A percentile compares a stretch with the other conserved stretches of the same genome.
These are phyloP conservation scores for Trogon melanurus DNA, from an alignment of 2,113 vertebrate species.

Conservation along the genomic window DNA sequence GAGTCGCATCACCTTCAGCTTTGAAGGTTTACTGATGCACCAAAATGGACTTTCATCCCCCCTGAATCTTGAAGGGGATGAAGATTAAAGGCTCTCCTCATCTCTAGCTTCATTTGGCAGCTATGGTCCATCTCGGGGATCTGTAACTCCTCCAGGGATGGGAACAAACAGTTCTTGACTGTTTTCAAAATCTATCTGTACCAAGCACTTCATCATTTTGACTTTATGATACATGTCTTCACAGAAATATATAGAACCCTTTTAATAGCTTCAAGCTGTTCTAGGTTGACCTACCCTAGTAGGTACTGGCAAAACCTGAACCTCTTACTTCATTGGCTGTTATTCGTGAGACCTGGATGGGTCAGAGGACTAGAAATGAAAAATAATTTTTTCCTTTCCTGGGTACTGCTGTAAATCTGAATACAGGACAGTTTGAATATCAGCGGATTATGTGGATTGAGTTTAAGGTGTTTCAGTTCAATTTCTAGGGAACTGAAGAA, in stretches of 20 bases:
- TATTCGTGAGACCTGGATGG: not conserved
- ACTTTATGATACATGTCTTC: not conserved
- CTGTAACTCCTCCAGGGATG: not conserved
- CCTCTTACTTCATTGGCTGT: not conserved
- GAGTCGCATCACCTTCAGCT: conserved; percentile 24
- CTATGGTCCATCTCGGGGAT: not conserved
- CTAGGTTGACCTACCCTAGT: not conserved
- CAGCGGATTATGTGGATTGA: not conserved
- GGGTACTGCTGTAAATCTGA: not conserved
- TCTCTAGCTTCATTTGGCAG: conserved; percentile 30
- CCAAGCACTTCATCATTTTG: conserved; percentile 14
- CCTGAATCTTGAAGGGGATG: not conserved
- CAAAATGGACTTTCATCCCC: not conserved
- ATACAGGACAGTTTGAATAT: not conserved
- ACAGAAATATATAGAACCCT: not conserved
- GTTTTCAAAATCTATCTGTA: conserved; percentile 56
- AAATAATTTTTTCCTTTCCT: not conserved
- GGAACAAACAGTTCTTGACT: conserved; percentile 56
- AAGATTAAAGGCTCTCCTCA: conserved; percentile 9
- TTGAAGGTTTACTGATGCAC: conserved; percentile 38
- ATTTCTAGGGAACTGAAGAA: not conserved
- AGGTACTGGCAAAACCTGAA: conserved; percentile 40
- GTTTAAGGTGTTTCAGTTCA: not conserved
- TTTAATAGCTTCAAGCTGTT: conserved; percentile 60
- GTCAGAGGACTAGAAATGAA: not conserved